Conservation (phyloP, 2,113 vertebrate genomes). For the Macquaria ambigua region DNA sequence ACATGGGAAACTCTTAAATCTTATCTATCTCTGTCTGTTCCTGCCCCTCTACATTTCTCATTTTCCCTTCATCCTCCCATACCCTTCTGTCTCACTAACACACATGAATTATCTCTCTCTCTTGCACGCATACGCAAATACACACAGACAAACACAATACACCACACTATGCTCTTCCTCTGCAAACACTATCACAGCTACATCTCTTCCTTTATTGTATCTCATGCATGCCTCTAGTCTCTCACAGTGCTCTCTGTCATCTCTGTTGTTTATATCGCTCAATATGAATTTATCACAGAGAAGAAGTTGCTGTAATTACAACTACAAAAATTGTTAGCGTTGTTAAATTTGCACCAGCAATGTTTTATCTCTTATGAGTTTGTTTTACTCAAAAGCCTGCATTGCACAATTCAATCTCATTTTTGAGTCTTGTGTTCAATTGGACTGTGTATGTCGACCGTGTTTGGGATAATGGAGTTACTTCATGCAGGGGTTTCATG, state of each 20-base stretch:
- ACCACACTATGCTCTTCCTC: neutral
- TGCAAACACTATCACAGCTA: slow-evolving; percentile 22
- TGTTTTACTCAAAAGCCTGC: slow-evolving; percentile 4
- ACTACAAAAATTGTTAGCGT: neutral
- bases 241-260: slow-evolving; percentile 18
- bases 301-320: slow-evolving; percentile 1
- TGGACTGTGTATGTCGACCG: slow-evolving; percentile 9
- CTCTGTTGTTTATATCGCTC: slow-evolving; percentile 16
- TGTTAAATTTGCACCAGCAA: neutral
- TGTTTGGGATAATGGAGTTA: slow-evolving; percentile 41
- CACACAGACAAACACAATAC: slow-evolving; percentile 27
- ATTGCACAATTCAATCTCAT: neutral
- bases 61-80: slow-evolving; percentile 55
- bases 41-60: slow-evolving; percentile 53
- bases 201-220: slow-evolving; percentile 31
- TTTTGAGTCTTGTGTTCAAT: neutral
- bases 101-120: slow-evolving; percentile 13
- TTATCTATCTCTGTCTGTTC: slow-evolving; percentile 60
- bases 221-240: slow-evolving; percentile 8
- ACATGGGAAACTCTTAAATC: slow-evolving; percentile 76
- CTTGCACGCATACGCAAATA: neutral
- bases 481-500: slow-evolving; percentile 48
- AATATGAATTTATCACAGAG: slow-evolving; percentile 16
- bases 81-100: slow-evolving; percentile 43
- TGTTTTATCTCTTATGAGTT: neutral